A percentile compares a stretch with the other conserved stretches of the same genome.
phyloP scores from a whole-genome alignment of 2,113 vertebrate species.

The Hippocampus zosterae region DNA sequence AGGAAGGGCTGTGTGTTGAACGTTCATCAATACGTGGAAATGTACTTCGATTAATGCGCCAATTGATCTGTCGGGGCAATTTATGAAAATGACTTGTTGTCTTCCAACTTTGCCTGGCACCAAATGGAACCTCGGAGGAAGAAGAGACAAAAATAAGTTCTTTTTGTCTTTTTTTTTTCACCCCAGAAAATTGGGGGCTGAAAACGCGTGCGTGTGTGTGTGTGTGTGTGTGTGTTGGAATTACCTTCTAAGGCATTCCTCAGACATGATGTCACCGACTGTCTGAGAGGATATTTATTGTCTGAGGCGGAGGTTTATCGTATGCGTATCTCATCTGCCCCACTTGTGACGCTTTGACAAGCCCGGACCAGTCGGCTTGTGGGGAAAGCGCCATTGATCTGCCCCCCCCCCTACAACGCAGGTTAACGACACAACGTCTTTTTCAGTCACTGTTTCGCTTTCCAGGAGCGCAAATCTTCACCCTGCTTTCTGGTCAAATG shows the following conservation, averaged over 20 bases:
- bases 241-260: slow-evolving; percentile 49
- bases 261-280: slow-evolving; percentile 52
- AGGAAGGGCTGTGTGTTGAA: not conserved
- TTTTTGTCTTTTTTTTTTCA: not conserved
- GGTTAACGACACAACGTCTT: not conserved
- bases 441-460: too few relatives aligned
- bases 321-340: slow-evolving; percentile 38
- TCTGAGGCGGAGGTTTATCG: slow-evolving; percentile 57
- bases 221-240: not conserved
- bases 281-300: slow-evolving; percentile 53
- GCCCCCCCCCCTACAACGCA: not conserved
- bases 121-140: not conserved
- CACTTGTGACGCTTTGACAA: slow-evolving; percentile 38
- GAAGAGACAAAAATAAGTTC: not conserved
- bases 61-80: slow-evolving; percentile 14
- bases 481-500: too few relatives aligned
- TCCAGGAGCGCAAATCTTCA: too few relatives aligned
- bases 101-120: too few relatives aligned
- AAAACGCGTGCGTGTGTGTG: slow-evolving; percentile 12
- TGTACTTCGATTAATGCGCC: too few relatives aligned
- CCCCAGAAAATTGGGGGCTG: not conserved
- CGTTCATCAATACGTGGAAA: too few relatives aligned
- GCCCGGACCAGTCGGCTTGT: slow-evolving; percentile 49
- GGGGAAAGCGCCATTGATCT: slow-evolving; percentile 26
- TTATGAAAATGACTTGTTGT: slow-evolving; percentile 1